Percentiles rank a stretch among this genome's conserved stretches.
These are phyloP conservation scores for Amphimedon queenslandica DNA, from an alignment of 37 sponge, comb jelly and placozoan genomes.

Conservation along the genomic window DNA sequence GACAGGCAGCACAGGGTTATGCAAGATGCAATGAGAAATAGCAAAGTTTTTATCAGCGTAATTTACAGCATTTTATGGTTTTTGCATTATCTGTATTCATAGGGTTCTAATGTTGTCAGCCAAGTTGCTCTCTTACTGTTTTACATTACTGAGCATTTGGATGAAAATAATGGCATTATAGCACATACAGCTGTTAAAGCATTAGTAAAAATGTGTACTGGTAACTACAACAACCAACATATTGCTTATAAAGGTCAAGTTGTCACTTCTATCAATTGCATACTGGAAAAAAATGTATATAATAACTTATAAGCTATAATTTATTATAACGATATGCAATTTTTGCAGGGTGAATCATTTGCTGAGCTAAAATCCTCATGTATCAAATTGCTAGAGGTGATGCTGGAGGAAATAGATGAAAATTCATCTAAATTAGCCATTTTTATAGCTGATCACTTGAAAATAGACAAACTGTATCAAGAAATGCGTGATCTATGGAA, in stretches of 20 bases:
- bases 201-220: conserved; percentile 4
- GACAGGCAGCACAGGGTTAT: too few relatives aligned
- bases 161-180: not conserved
- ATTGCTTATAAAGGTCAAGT: conserved; percentile 3
- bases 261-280: not conserved
- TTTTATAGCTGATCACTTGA: not conserved
- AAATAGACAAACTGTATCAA: not conserved
- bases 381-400: not conserved
- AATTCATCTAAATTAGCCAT: not conserved
- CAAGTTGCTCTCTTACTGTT: not conserved
- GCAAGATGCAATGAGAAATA: too few relatives aligned
- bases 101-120: not conserved
- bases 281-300: not conserved
- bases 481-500: not conserved
- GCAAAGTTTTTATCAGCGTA: too few relatives aligned
- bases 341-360: not conserved
- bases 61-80: too few relatives aligned
- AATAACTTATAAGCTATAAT: too few relatives aligned
- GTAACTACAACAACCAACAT: conserved; percentile 1
- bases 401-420: conserved; percentile 1
- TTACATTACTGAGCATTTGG: not conserved
- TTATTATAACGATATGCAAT: too few relatives aligned
- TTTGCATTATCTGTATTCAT: not conserved
- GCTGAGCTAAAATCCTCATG: not conserved
- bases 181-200: not conserved